phyloP scores from a whole-genome alignment of 2,797 vertebrate genomes.

The Acrocephalus scirpaceus region DNA sequence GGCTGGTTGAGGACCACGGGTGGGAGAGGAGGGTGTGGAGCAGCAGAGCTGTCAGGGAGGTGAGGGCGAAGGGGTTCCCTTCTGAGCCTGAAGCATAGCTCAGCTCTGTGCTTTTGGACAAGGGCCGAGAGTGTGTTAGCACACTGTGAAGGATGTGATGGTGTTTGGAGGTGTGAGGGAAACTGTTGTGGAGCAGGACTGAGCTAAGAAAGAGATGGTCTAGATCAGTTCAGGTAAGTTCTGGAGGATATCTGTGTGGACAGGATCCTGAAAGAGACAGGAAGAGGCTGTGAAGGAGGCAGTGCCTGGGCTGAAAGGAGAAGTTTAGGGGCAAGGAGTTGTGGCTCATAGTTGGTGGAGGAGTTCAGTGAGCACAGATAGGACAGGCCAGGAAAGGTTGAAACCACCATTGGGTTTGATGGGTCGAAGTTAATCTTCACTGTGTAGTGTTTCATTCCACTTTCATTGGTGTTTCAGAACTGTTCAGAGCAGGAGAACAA shows the following conservation, averaged over 20 bases:
- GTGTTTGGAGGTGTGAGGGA: neutral
- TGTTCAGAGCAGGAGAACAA: neutral
- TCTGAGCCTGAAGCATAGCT: neutral
- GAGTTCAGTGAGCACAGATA: neutral
- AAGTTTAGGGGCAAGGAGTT: neutral
- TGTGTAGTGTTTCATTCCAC: neutral
- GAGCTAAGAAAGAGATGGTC: neutral
- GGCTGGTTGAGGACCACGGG: neutral
- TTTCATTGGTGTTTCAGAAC: neutral
- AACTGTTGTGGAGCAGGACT: neutral
- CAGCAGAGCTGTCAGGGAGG: neutral
- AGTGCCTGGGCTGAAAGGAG: neutral
- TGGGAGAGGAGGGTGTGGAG: neutral
- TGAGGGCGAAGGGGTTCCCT: neutral
- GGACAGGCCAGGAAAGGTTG: neutral
- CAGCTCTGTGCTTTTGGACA: neutral
- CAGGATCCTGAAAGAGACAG: neutral
- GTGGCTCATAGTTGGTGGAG: neutral
- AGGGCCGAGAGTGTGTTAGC: rapidly evolving
- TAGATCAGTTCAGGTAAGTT: neutral
- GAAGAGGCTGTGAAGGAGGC: neutral
- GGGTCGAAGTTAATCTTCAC: neutral
- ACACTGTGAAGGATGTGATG: neutral
- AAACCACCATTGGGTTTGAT: neutral
- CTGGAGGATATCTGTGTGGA: neutral